phyloP scores from a whole-genome alignment of 1,140 invertebrate species.

The Plutomurus gul region DNA sequence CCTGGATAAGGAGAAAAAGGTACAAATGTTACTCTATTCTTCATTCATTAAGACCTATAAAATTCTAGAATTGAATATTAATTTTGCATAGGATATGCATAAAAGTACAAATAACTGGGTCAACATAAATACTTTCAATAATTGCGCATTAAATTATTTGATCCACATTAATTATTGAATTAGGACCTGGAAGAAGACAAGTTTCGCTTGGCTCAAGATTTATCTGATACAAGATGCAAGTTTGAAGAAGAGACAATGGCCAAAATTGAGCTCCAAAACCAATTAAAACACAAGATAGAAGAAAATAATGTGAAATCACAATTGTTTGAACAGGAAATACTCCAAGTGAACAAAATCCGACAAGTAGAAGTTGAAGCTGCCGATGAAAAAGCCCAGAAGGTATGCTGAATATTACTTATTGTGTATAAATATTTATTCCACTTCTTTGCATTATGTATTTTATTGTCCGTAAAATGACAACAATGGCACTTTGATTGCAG shows the following conservation, averaged over 20 bases:
- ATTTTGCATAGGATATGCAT: background rate
- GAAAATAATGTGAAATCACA: background rate
- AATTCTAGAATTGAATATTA: background rate
- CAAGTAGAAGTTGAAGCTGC: background rate
- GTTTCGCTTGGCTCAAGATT: background rate
- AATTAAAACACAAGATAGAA: background rate
- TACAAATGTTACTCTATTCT: background rate
- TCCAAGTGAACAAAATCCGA: background rate
- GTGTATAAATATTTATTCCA: background rate
- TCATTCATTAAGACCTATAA: background rate
- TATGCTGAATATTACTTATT: background rate
- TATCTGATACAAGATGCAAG: background rate
- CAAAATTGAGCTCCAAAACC: background rate
- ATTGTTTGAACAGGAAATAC: background rate
- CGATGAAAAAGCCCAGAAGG: background rate
- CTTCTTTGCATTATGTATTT: too few relatives aligned
- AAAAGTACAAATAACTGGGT: background rate
- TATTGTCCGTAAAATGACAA: too few relatives aligned
- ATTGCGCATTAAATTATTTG: background rate
- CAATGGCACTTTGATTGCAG: too few relatives aligned
- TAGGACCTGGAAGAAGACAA: constrained; percentile 26
- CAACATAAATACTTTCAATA: background rate
- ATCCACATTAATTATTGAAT: background rate
- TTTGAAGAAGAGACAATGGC: background rate
- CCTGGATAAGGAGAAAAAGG: background rate